These are phyloP conservation scores for Orycteropus afer DNA, from an alignment of 2,113 vertebrate species.

Conservation along the genomic window DNA sequence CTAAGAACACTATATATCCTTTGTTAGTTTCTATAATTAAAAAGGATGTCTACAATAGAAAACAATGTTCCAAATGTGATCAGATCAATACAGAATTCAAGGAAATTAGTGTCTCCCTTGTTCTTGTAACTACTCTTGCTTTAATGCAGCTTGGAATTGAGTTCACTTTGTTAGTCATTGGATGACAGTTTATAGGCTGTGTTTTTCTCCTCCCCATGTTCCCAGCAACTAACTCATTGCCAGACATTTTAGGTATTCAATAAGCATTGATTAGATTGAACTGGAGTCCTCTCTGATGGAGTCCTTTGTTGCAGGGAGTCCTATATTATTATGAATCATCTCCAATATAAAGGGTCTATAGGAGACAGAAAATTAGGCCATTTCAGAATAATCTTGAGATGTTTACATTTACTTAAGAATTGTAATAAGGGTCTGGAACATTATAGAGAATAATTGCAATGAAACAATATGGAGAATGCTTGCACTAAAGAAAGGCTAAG, in stretches of 20 bases:
- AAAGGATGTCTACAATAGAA: not conserved
- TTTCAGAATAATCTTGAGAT: not conserved
- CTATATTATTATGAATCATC: not conserved
- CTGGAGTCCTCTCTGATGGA: not conserved
- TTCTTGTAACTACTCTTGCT: not conserved
- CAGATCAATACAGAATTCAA: not conserved
- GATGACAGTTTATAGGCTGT: not conserved
- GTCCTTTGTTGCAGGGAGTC: not conserved
- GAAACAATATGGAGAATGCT: not conserved
- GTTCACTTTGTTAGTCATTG: too few species aligned
- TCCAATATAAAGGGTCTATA: not conserved
- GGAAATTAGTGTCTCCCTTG: not conserved
- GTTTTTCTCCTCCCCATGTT: not conserved
- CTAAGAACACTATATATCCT: not conserved
- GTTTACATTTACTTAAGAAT: not conserved
- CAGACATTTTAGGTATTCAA: not conserved
- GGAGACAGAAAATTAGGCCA: not conserved
- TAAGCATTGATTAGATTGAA: not conserved
- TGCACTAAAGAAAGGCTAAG: not conserved
- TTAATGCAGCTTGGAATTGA: not conserved
- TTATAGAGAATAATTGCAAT: not conserved
- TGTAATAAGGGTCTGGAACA: not conserved
- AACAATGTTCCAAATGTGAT: not conserved
- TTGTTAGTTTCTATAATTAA: slow-evolving; percentile 15
- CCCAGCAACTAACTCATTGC: not conserved